Evolutionary conservation across 2,888 invertebrate species (phyloP), one percentile per base, ranked within the genome.

Genomic region (Scaptomyza caliginosa): DNA sequence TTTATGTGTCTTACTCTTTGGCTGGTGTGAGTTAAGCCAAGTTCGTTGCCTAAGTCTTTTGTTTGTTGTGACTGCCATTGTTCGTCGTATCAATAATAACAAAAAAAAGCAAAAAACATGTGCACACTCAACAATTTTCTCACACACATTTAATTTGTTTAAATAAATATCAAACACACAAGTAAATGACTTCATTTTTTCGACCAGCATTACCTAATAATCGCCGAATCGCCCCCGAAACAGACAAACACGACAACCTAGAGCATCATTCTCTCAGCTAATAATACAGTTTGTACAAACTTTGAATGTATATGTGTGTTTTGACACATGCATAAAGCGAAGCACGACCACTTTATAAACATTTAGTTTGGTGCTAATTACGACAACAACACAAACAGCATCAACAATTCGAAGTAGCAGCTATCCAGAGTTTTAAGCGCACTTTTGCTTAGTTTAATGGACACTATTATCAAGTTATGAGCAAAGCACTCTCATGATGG

Each of bases 31-130:
- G 63, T 45, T 6, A 16, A 28, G 36, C 46, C 54, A 71, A 67
- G 84, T 87, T 87, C 69, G 82, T 84, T 76, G 69, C 77, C 67
- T 73, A 82, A 84, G 86, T 86, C 88, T 87, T 88, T 84, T 74
- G 84, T 81, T 71, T 73, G 52, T 11, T 39, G 16, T 42, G 16
- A 19, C 24, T 56, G 52, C 50, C 55, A 67, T 67, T 70, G 69
- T 73, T 70, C 58, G 21, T 17, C 21, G 40, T 66, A 75, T 77
- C 75, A 75, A 80, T 80, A 86, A 64, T 45, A 59, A n/a, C n/a
- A n/a, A n/a, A n/a, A n/a, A n/a, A n/a, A n/a, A n/a, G n/a, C n/a
- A n/a, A n/a, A 32, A 59, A 70, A 67, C 63, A 57, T 74, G 66
- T 63, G 64, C 67, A 55, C 59, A 70, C 46, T n/a, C 50, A 67